Conservation (phyloP, 2,113 vertebrate genomes). For the Cacatua alba region DNA sequence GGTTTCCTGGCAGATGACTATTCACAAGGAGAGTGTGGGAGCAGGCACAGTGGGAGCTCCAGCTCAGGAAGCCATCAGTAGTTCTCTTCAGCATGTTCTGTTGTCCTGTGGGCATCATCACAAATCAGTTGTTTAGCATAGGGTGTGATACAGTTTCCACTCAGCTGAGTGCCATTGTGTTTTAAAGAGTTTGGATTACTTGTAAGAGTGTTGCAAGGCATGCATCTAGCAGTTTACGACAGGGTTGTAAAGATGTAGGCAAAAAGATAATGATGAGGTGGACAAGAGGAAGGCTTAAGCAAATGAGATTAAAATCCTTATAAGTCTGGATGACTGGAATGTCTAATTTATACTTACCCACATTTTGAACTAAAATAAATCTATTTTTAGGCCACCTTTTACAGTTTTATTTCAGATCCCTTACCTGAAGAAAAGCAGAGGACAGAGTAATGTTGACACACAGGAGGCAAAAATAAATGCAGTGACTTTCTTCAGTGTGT, state of each 20-base stretch:
- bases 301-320: neutral
- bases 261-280: neutral
- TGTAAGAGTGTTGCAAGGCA: neutral
- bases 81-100: neutral
- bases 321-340: neutral
- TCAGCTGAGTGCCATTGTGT: neutral
- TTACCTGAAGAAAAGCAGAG: neutral
- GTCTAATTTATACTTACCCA: neutral
- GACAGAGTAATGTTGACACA: neutral
- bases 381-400: neutral
- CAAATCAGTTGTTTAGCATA: neutral
- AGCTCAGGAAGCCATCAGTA: neutral
- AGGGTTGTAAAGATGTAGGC: neutral
- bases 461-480: neutral
- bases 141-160: neutral
- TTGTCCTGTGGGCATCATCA: accelerated
- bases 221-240: neutral
- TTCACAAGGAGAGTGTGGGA: accelerated
- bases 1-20: neutral
- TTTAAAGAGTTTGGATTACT: neutral
- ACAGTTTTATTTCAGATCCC: neutral
- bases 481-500: neutral
- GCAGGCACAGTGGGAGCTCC: neutral
- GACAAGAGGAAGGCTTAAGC: neutral
- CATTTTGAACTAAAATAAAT: neutral